Percentiles rank a stretch among this genome's conserved stretches.
Evolutionary conservation across 2,797 vertebrate species (phyloP).

Genomic region (Aldrovandia affinis): DNA sequence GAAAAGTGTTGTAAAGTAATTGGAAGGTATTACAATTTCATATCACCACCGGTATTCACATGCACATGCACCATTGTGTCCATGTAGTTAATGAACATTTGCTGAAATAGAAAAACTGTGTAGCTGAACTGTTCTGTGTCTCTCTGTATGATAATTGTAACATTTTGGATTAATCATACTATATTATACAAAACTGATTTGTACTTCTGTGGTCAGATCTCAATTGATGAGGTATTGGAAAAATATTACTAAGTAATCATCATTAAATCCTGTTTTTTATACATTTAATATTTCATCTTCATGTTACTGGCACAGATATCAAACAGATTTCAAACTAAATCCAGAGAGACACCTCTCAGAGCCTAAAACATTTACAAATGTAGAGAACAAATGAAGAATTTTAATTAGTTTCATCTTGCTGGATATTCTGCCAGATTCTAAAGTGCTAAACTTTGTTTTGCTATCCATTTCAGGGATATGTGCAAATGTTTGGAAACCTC

Average conservation of each 20-base stretch:
- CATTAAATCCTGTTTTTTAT: background rate
- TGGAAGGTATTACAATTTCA: background rate
- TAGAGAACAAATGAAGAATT: constrained; percentile 31
- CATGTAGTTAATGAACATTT: too few species aligned
- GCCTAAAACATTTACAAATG: too few species aligned
- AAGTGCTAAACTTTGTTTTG: constrained; percentile 50
- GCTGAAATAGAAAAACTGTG: too few species aligned
- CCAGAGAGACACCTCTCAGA: background rate
- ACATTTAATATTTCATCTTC: constrained; percentile 14
- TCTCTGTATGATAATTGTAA: background rate
- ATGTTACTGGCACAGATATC: constrained; percentile 19
- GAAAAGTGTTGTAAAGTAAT: background rate
- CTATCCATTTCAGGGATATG: constrained; percentile 48
- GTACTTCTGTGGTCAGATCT: background rate
- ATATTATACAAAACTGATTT: background rate
- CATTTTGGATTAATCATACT: background rate
- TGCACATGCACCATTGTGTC: background rate
- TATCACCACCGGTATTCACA: background rate
- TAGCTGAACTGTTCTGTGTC: too few species aligned
- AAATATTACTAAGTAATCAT: background rate
- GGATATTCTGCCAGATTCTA: constrained; percentile 51
- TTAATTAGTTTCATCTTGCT: constrained; percentile 46
- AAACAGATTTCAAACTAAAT: background rate
- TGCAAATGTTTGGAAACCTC: constrained; percentile 57
- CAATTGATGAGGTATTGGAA: too few species aligned